These are phyloP conservation scores for Rhynchotus rufescens DNA, from an alignment of 2,797 vertebrate genomes.

Conservation along the genomic window DNA sequence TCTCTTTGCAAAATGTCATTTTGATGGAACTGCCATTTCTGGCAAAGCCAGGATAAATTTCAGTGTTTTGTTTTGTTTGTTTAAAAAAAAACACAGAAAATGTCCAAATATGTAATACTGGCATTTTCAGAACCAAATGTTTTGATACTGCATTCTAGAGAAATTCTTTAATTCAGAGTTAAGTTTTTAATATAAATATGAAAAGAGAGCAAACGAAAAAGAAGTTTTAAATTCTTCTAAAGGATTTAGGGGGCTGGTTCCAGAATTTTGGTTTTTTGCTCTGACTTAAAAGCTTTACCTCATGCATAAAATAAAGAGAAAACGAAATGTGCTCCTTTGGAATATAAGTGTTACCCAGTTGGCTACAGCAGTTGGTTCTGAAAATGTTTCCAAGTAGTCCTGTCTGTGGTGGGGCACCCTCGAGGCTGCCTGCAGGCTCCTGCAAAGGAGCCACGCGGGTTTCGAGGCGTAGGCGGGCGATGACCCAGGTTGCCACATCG, in stretches of 20 bases:
- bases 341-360: neutral
- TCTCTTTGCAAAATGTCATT: constrained; percentile 49
- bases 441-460: neutral
- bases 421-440: neutral
- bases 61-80: constrained; percentile 64
- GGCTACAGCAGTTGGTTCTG: neutral
- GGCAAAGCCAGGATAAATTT: constrained; percentile 63
- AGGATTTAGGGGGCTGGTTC: neutral
- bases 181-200: constrained; percentile 22
- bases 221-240: neutral
- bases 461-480: neutral
- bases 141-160: constrained; percentile 46
- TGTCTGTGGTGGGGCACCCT: neutral
- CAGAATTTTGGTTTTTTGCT: neutral
- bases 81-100: constrained; percentile 23
- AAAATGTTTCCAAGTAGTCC: neutral
- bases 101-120: constrained; percentile 65
- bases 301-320: neutral
- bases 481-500: neutral
- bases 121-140: constrained; percentile 67
- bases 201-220: neutral
- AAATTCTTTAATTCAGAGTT: constrained; percentile 42
- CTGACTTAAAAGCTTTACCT: neutral
- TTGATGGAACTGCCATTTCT: constrained; percentile 62
- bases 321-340: neutral